Conservation (phyloP, 2,797 vertebrate genomes). For the Chiroxiphia lanceolata region DNA sequence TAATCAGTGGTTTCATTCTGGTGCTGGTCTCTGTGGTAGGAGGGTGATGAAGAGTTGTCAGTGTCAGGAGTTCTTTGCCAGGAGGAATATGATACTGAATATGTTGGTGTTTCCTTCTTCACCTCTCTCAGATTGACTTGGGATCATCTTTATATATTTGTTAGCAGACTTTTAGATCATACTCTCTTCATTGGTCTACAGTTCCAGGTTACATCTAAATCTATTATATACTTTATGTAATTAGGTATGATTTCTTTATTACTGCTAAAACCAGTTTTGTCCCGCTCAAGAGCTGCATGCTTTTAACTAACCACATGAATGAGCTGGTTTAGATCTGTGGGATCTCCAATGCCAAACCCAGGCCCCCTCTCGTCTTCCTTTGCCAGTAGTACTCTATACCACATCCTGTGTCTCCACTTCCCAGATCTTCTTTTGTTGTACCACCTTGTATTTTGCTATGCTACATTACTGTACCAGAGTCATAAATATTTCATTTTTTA, state of each 20-base stretch:
- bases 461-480: background rate
- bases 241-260: background rate
- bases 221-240: background rate
- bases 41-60: background rate
- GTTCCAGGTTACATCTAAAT: background rate
- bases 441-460: accelerated
- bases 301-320: background rate
- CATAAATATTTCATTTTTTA: background rate
- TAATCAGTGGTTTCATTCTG: background rate
- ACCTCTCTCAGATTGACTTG: background rate
- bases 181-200: background rate
- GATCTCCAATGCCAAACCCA: background rate
- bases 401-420: background rate
- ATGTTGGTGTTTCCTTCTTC: background rate
- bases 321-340: background rate
- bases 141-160: background rate
- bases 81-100: background rate
- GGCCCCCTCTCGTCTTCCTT: background rate
- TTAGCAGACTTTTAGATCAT: background rate
- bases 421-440: background rate
- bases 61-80: background rate
- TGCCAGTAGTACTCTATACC: background rate
- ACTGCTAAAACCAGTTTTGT: background rate
- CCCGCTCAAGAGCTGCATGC: background rate
- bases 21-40: background rate